Conservation (phyloP, 2,113 vertebrate genomes). For the Eira barbara region DNA sequence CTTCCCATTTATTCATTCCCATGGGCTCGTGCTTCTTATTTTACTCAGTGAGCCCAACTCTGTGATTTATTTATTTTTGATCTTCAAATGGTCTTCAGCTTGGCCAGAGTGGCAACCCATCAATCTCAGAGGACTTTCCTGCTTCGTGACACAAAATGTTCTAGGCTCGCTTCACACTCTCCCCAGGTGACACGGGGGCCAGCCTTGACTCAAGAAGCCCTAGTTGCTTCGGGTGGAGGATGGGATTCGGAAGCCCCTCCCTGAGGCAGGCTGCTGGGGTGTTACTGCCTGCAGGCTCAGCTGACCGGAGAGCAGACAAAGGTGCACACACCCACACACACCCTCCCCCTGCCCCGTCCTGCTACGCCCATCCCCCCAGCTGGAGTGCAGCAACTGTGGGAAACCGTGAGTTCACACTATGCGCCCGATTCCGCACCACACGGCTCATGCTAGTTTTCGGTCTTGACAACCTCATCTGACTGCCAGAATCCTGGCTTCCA, state of each 20-base stretch:
- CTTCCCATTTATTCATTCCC: fast-evolving
- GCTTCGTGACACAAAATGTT: background rate
- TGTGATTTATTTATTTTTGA: background rate
- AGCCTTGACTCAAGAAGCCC: background rate
- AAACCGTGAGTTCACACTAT: background rate
- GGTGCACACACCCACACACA: background rate
- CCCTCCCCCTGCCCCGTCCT: fast-evolving
- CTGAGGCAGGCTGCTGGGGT: background rate
- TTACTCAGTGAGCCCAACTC: background rate
- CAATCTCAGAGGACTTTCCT: background rate
- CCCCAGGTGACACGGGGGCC: background rate
- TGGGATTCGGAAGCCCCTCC: background rate
- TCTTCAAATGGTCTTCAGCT: background rate
- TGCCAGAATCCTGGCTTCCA: background rate
- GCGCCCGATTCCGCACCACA: background rate
- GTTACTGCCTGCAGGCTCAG: background rate
- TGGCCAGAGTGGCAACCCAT: background rate
- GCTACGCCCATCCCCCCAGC: background rate
- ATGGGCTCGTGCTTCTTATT: background rate
- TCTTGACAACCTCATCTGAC: background rate
- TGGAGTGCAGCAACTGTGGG: background rate
- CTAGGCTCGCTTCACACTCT: background rate
- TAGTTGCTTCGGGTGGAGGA: background rate
- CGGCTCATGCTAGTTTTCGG: too few relatives aligned
- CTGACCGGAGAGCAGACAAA: background rate